Evolutionary conservation across 2,113 vertebrate species (phyloP), one percentile per base, ranked within the genome.

Genomic region (Heterotis niloticus): DNA sequence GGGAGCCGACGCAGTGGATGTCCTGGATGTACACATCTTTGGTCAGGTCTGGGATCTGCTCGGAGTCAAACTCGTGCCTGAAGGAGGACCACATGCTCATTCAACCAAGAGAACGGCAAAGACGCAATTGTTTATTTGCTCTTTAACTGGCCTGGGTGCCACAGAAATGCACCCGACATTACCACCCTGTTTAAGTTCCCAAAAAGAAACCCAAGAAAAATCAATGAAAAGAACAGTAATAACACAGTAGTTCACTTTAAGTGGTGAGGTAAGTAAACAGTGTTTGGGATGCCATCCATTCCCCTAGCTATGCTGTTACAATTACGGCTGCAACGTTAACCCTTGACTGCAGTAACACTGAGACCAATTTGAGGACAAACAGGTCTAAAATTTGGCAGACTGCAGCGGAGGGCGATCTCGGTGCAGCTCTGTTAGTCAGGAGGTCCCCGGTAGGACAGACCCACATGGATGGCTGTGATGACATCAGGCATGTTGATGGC

Each of bases 1-100:
- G 94, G 11, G 97, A 99, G 60, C 97, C 95, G 77, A 99, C 97
- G 2, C 96, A 99, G 90, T 99, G 97, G 84, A 99, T 99, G 87
- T 99, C 98, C 84, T 98, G 97, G 87, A 98, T 95, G 79, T 99
- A 99, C 29, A 96, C 93, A 81, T 99, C 97, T 92, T 97, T 98
- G n/a, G 97, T 99, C 91, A 99, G 86, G 94, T 99, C 96, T 26
- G 98, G 98, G 83, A 99, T 97, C 89, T 98, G 96, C 87, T 98
- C 96, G 0, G 98, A 99, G 87, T 99, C 96, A 90, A 99, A 99
- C 88, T 99, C 98, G 10, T 99, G 96, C 76, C 97, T 98, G 84
- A 65, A 14, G 62, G 74, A 23, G 77, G 44, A 78, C 34, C 14
- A 59, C 13, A 23, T 29, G 64, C 51, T 66, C 62, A 12, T 51